Evolutionary conservation across 2,113 vertebrate species (phyloP), one percentile per base, ranked within the genome.

Genomic region (Xyrauchen texanus): DNA sequence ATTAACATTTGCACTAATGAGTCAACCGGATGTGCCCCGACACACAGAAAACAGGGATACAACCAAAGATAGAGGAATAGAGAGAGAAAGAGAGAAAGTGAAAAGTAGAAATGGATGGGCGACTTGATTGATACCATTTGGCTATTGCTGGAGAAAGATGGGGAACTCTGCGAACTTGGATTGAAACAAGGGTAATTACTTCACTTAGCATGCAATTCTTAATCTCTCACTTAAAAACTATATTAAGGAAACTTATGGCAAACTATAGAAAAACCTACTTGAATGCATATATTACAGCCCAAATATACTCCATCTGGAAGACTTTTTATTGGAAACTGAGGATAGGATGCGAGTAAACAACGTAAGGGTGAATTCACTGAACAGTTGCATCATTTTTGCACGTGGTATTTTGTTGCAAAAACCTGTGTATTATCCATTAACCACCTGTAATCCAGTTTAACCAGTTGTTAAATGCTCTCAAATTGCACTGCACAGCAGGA

Each of bases 1-100:
- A 86, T 89, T 86, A 88, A 89, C 85, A 84, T 85, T 87, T 88
- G 87, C 74, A 82, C 80, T 77, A 73, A 49, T 58, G 77, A 80
- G 55, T 77, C 65, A 77, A 82, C 49, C 46, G 66, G 21, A 45
- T 46, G 57, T 45, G 58, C 45, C 62, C 69, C 45, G 7, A 79
- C 63, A 69, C 67, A 76, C 21, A 3, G 21, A 34, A 34, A 34
- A 77, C 57, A 52, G 42, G 63, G 46, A 49, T 45, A 55, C 16
- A 42, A 78, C n/a, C 46, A 5, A 44, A 21, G 12, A 71, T 8
- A 55, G 66, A 49, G 58, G 8, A 9, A 53, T 64, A 53, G 70
- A 75, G 63, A 45, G 66, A 21, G 80, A 57, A 53, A 75, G 76
- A 81, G 79, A 62, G 85, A 79, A 82, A 76, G 80, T 76, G 10